Evolutionary conservation across 2,888 invertebrate species (phyloP).

Genomic region (Chaitophorus viminalis): DNA sequence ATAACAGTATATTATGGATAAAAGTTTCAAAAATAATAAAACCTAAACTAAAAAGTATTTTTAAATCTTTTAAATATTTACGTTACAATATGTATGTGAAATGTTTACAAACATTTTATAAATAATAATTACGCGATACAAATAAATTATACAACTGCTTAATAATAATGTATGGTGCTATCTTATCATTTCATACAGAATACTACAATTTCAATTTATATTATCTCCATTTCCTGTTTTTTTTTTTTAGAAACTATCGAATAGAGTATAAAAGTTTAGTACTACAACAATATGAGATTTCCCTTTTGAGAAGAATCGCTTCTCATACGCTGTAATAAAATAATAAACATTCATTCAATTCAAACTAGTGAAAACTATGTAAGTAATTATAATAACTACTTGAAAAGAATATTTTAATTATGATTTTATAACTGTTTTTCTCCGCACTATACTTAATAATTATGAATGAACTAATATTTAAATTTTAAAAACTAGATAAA

Average conservation of each 20-base stretch:
- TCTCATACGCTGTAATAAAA: conserved; percentile 35
- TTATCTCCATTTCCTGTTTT: conserved; percentile 8
- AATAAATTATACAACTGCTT: not conserved
- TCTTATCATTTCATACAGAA: not conserved
- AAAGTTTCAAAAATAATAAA: too few relatives aligned
- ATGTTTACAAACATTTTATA: not conserved
- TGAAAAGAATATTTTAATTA: conserved; percentile 31
- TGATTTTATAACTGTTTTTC: conserved; percentile 19
- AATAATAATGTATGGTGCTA: too few relatives aligned
- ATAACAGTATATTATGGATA: too few relatives aligned
- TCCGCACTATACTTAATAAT: too few relatives aligned
- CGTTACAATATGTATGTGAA: too few relatives aligned
- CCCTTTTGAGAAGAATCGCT: conserved; percentile 30
- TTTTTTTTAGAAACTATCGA: conserved; percentile 33
- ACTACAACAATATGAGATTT: conserved; percentile 38
- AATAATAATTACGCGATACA: not conserved
- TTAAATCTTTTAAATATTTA: too few relatives aligned
- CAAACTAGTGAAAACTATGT: conserved; percentile 24
- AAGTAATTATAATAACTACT: conserved; percentile 29
- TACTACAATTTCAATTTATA: not conserved
- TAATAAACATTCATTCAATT: conserved; percentile 11
- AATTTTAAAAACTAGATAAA: not conserved
- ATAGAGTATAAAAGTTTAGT: not conserved
- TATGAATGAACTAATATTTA: too few relatives aligned
- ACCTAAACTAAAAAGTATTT: too few relatives aligned